Evolutionary conservation across 37 sponge, comb jelly and placozoan genomes (phyloP).

Genomic region (Theonella swinhoei): DNA sequence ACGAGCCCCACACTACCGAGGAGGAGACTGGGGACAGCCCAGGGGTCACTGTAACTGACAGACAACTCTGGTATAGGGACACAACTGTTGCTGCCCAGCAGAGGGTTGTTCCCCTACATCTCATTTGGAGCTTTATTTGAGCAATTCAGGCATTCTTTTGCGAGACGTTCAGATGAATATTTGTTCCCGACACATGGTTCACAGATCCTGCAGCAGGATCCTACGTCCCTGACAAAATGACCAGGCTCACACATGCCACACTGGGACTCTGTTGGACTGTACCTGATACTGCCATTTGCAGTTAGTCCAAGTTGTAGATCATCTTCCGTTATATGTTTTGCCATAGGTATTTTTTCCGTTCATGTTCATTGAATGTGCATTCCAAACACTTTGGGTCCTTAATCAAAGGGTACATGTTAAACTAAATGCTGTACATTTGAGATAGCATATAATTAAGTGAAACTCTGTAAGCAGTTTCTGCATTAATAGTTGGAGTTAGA

Average conservation of each 20-base stretch:
- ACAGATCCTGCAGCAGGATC: slow-evolving; percentile 78
- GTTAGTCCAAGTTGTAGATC: slow-evolving; percentile 61
- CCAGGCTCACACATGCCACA: slow-evolving; percentile 66
- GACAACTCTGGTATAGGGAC: slow-evolving; percentile 17
- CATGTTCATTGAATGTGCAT: too few relatives aligned
- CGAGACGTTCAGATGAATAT: slow-evolving; percentile 26
- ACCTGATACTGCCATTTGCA: not conserved
- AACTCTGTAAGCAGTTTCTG: too few relatives aligned
- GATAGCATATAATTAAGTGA: too few relatives aligned
- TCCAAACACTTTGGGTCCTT: too few relatives aligned
- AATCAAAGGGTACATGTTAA: too few relatives aligned
- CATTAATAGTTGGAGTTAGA: too few relatives aligned
- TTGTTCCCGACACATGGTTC: slow-evolving; percentile 56
- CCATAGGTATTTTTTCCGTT: too few relatives aligned
- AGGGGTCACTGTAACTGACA: slow-evolving; percentile 30
- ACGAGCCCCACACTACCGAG: slow-evolving; percentile 53
- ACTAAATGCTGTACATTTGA: too few relatives aligned
- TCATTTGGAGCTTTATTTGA: slow-evolving; percentile 17
- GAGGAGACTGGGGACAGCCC: slow-evolving; percentile 42
- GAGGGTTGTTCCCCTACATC: slow-evolving; percentile 69
- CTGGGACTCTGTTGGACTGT: slow-evolving; percentile 17
- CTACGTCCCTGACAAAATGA: slow-evolving; percentile 11
- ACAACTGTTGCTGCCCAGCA: slow-evolving; percentile 51
- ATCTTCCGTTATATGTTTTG: too few relatives aligned
- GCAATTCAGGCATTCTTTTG: slow-evolving; percentile 58